Evolutionary conservation across 1,140 invertebrate genomes (phyloP).

Genomic region (Drosophila kurseongensis): DNA sequence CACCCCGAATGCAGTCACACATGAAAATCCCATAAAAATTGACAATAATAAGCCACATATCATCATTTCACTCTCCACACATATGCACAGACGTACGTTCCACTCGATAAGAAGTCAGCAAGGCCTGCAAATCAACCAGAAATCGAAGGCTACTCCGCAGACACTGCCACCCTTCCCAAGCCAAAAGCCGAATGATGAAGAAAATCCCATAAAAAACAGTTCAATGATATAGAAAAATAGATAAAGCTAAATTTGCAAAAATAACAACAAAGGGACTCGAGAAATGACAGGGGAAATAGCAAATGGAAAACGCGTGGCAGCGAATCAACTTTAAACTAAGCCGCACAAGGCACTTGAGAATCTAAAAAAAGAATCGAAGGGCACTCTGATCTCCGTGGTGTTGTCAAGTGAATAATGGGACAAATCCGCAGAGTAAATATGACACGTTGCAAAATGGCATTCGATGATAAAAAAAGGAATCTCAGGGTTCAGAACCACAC

Average conservation of each 20-base stretch:
- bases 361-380: conserved; percentile 23
- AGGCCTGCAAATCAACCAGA: conserved; percentile 59
- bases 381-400: conserved; percentile 33
- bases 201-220: conserved; percentile 76
- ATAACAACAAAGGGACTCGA: conserved; percentile 32
- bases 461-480: conserved; percentile 65
- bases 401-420: conserved; percentile 81
- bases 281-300: conserved; percentile 29
- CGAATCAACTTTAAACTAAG: conserved; percentile 78
- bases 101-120: conserved; percentile 51
- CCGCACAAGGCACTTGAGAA: conserved; percentile 73
- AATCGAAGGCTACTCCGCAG: conserved; percentile 44
- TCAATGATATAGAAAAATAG: conserved; percentile 79
- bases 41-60: conserved; percentile 65
- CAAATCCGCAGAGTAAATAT: conserved; percentile 81
- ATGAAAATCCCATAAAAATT: conserved; percentile 63
- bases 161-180: conserved; percentile 26
- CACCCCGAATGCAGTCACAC: conserved; percentile 49
- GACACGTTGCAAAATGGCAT: conserved; percentile 81
- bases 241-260: conserved; percentile 74
- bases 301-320: conserved; percentile 58
- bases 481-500: not conserved
- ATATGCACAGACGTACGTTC: conserved; percentile 48
- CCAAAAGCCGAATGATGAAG: conserved; percentile 39
- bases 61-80: conserved; percentile 42